Conservation (phyloP, 2,113 vertebrate genomes). For the Ceyx margarethae region DNA sequence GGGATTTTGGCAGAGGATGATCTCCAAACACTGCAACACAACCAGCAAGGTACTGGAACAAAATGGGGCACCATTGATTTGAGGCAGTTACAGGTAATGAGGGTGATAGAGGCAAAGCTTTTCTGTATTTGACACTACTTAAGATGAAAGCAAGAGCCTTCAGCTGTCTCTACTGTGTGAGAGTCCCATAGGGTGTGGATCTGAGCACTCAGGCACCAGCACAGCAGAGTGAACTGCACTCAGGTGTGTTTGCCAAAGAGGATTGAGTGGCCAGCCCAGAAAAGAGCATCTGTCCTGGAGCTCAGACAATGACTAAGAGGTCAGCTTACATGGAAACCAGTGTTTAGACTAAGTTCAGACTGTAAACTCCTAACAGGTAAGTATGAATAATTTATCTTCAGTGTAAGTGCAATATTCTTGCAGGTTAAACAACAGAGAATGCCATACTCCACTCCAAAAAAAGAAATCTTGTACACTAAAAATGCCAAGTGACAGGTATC, state of each 20-base stretch:
- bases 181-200: fast-evolving
- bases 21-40: not conserved
- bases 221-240: not conserved
- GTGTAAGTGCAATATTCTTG: not conserved
- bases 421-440: not conserved
- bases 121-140: not conserved
- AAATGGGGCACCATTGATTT: not conserved
- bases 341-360: not conserved
- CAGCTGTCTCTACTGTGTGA: not conserved
- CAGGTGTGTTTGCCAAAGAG: not conserved
- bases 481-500: not conserved
- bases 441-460: not conserved
- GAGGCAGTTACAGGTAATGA: not conserved
- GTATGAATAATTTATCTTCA: not conserved
- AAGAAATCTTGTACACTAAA: not conserved
- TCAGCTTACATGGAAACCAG: not conserved
- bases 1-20: not conserved
- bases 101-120: not conserved
- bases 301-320: not conserved
- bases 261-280: not conserved
- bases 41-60: not conserved
- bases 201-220: not conserved
- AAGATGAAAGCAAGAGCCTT: not conserved
- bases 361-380: not conserved
- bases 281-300: not conserved